Evolutionary conservation across 2,113 vertebrate genomes (phyloP), one percentile per base, ranked within the genome.

Genomic region (Lathamus discolor): DNA sequence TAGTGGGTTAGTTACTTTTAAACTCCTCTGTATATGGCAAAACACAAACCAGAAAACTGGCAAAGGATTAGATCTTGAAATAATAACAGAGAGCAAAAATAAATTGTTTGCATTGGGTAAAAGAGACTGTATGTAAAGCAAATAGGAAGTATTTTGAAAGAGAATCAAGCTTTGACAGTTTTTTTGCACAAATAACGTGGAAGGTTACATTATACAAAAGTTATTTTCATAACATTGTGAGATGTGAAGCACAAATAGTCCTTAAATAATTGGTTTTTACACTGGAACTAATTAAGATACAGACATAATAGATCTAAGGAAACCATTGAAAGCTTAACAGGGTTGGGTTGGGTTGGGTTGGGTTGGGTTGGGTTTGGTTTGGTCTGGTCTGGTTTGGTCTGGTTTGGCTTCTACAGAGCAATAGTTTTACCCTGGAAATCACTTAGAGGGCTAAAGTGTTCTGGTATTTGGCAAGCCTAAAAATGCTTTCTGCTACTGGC

Each of bases 291-390:
- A 55, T 0, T 62, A 49, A 86, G 29, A 54, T 41, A 80, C 72
- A 77, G 43, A 43, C 7, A 43, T 37, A 52, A 9, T 16, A 66
- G 29, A 55, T 69, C 28, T 52, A 73, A 73, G 28, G 9, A 90
- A 88, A 57, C 7, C 0, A 37, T 69, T 75, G 55, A 72, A 79
- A 82, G 23, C 1, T 75, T 66, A 37, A 0, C 0, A 17, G 9
- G 4, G 3, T 31, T 33, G 29, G 29, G 20, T 20, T 31, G 51
- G 52, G 1, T 31, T 54, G 28, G 54, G 1, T 17, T 33, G 29
- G 29, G 20, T 20, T 31, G 51, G 52, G 2, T 31, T 54, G 28
- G 52, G 1, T 31, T 55, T 9, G 15, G 5, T 7, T 18, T 39
- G 19, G 23, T 27, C 13, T 57, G 27, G 35, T 35, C 15, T 43